Evolutionary conservation across 2,113 vertebrate genomes (phyloP), one percentile per base, ranked within the genome.

Genomic region (Labeo catla): DNA sequence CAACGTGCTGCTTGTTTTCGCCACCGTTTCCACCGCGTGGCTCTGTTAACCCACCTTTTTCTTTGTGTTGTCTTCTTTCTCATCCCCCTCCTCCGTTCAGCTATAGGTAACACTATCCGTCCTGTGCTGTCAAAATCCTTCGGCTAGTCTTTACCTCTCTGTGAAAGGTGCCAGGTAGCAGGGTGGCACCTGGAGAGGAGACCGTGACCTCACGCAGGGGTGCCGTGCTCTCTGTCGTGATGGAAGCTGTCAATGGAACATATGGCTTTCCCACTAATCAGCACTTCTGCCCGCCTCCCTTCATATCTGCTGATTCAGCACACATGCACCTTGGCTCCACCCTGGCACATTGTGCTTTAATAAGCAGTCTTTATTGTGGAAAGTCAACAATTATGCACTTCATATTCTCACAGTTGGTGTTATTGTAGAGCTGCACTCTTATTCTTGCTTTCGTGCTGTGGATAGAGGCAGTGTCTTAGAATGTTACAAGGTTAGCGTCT

Each of bases 221-320:
- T 76, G 23, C 43, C 13, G 28, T 73, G 6, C 45, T 70, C 65
- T 63, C 36, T 39, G 13, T 66, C 23, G 54, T 76, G 66, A 88
- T 80, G 87, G 73, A 83, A 57, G 21, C 82, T 86, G 66, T 90
- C 87, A 88, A 76, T 85, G 86, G 50, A 87, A 49, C 89, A 88
- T 86, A 87, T 87, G 87, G 89, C 74, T 85, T 83, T 90, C 45
- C 36, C 57, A 76, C 89, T 79, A 85, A 90, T 88, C 86, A 87
- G 87, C 89, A 87, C 23, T 79, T 86, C 83, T 82, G 59, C 66
- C 49, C 45, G 36, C 63, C 61, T 86, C 23, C 52, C 28, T 28
- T 50, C 16, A 47, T 34, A 70, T 83, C 72, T 77, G 52, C 83
- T 77, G 77, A 89, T 89, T 86, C 76, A 76, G 85, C 76, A 80